phyloP scores from a whole-genome alignment of 2,888 invertebrate genomes.

The Julus scanicus region DNA sequence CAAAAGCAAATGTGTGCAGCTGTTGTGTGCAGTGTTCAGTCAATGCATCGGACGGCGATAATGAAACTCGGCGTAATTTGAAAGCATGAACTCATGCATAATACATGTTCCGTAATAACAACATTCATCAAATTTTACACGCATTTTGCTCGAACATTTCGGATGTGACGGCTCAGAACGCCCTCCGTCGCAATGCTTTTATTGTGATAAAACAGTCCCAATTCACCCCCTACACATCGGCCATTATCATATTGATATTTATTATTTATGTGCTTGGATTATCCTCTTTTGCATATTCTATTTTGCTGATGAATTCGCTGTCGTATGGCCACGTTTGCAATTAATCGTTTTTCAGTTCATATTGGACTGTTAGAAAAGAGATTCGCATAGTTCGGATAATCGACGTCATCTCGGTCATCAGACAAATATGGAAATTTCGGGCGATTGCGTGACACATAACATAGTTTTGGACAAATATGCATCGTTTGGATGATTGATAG shows the following conservation, averaged over 20 bases:
- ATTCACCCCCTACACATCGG: constrained; percentile 13
- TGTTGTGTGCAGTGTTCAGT: not conserved
- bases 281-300: not conserved
- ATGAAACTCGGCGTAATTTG: constrained; percentile 34
- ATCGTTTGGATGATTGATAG: too few species aligned
- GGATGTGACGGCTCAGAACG: constrained; percentile 47
- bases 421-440: too few species aligned
- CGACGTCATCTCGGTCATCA: too few species aligned
- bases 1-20: not conserved
- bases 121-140: constrained; percentile 45
- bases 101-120: constrained; percentile 36
- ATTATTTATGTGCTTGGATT: constrained; percentile 1
- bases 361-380: not conserved
- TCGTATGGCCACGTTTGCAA: not conserved
- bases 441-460: too few species aligned
- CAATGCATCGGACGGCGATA: not conserved
- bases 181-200: constrained; percentile 36
- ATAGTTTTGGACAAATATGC: too few species aligned
- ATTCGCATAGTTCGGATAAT: too few species aligned
- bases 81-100: constrained; percentile 47
- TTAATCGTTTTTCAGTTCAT: not conserved
- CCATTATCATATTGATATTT: constrained; percentile 45
- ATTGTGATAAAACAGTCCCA: constrained; percentile 45
- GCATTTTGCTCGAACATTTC: constrained; percentile 38
- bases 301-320: not conserved